Evolutionary conservation across 2,888 invertebrate species (phyloP).

Genomic region (Lobophora halterata): DNA sequence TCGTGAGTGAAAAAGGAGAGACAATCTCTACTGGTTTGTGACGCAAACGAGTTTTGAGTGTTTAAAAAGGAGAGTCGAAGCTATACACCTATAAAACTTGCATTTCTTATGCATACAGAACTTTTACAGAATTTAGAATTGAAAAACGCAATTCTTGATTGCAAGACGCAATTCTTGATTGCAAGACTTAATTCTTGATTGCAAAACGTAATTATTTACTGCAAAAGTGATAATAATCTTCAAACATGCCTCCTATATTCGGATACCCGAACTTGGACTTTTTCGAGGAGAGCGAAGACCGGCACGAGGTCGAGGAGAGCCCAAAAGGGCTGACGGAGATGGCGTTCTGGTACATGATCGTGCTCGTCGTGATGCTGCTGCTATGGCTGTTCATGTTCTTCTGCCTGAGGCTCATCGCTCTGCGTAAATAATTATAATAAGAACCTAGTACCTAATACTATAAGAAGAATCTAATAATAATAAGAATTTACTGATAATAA

Average conservation of each 20-base stretch:
- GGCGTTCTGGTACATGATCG: slow-evolving; percentile 65
- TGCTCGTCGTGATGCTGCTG: slow-evolving; percentile 55
- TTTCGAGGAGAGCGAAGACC: slow-evolving; percentile 25
- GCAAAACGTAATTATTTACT: not conserved
- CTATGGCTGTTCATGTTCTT: slow-evolving; percentile 63
- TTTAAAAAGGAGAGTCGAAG: no score
- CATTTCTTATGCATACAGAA: no score
- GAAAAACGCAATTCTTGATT: no score
- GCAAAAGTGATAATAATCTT: slow-evolving; percentile 17
- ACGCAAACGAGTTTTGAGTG: slow-evolving; percentile 35
- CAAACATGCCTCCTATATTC: slow-evolving; percentile 58
- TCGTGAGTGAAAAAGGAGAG: slow-evolving; percentile 41
- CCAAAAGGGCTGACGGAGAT: slow-evolving; percentile 43
- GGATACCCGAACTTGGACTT: slow-evolving; percentile 50
- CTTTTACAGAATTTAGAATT: no score
- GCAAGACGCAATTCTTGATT: no score
- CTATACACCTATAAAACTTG: no score
- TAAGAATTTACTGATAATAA: no score
- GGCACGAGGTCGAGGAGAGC: slow-evolving; percentile 32
- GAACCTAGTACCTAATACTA: no score
- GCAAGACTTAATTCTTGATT: not conserved
- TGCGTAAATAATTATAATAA: slow-evolving; percentile 35
- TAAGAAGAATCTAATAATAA: no score
- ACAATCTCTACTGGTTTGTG: slow-evolving; percentile 39
- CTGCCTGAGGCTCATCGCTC: slow-evolving; percentile 54